Evolutionary conservation across 2,797 vertebrate genomes (phyloP), one percentile per base, ranked within the genome.

Genomic region (Hydrocynus forskahlii): DNA sequence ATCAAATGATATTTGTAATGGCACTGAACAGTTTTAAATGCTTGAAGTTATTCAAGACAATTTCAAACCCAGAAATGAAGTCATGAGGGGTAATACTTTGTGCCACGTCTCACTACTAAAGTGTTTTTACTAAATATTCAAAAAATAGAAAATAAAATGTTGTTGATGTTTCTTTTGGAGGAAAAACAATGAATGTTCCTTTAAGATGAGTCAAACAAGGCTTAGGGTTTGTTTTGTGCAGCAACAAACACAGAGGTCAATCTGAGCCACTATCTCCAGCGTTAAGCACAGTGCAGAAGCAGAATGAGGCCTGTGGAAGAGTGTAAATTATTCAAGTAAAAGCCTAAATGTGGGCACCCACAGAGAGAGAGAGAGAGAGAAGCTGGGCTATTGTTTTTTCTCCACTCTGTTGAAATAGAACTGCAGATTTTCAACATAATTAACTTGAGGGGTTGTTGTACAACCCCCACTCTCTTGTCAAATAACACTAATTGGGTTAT

Each of bases 401-500:
- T 71, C 25, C 60, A 71, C 54, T 83, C 79, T 86, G 86, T 85
- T 87, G 81, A 86, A 84, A 81, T 84, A 76, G 83, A 89, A 83
- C 83, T 68, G 48, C 21, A 70, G 67, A 78, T 74, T 86, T 77
- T 55, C 54, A 40, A 55, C 69, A 75, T 81, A 84, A 83, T 86
- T 83, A 89, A 62, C 84, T 86, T 83, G 90, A 89, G 89, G 88
- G 89, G 89, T 88, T 85, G 40, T 66, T 88, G 84, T 86, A 89
- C 82, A 87, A 90, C 91, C 90, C 87, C 82, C 81, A 88, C 85
- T 86, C 83, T 87, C 87, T 87, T 92, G 89, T 84, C 88, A 87
- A 90, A 91, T 90, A 87, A 90, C 87, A 89, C 89, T 93, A 92
- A 94, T 93, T 91, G 88, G 90, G 87, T 89, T 93, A 93, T 93